Evolutionary conservation across 1,140 invertebrate species (phyloP), one percentile per base, ranked within the genome.

Genomic region (Drosophila equinoxialis): DNA sequence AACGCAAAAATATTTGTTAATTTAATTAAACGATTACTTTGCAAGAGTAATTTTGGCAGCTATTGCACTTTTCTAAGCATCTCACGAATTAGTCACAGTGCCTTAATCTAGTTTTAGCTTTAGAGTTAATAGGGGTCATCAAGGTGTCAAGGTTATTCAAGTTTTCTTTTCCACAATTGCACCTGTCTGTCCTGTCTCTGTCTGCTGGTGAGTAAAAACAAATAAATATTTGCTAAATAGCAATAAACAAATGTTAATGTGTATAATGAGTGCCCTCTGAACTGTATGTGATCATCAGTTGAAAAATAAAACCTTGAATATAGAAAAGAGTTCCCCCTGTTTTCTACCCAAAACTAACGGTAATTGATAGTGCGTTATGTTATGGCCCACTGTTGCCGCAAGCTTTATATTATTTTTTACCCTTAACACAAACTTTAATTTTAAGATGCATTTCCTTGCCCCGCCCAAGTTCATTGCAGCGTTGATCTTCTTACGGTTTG

Each of bases 231-330:
- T 23, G 45, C 45, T 51, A 51, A 51, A 51, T 11, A 51, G 45
- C 17, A 23, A 51, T 51, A 51, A 51, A 51, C 45, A 51, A 51
- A 48, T 7, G 17, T 48, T 23, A 51, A 23, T 51, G 45, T 10
- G 45, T 23, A 51, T 51, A 51, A 51, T 11, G 17, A 10, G 4
- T 11, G 17, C 45, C 45, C 45, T 5, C 8, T 51, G 17, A 51
- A 51, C 45, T 23, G 45, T 30, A 23, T 51, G 17, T 20, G 20
- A 20, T 51, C 45, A 51, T 51, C 45, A 51, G 17, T 20, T 51
- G 3, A 23, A 51, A 23, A 3, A 23, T 51, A 7, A 20, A 4
- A 10, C 45, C 17, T 51, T 51, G 45, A 51, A 23, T 20, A 8
- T 17, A 51, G 8, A 11, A 23, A 1, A 51, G 17, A 51, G 45